Evolutionary conservation across 2,113 vertebrate genomes (phyloP).

Genomic region (Psammodynastes pulverulentus): DNA sequence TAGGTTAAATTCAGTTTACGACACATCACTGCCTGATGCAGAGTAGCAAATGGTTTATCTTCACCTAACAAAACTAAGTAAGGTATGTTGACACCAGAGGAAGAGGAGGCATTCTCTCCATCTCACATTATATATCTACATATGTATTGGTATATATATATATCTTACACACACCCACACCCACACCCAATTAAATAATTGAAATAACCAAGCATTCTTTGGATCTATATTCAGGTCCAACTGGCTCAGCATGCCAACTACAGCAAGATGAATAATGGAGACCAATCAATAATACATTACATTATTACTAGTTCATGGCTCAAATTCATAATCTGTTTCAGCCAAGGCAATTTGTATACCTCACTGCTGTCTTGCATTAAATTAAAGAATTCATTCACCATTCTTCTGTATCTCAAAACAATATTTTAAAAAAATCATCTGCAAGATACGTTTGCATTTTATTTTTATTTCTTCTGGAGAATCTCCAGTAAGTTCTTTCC

Average conservation of each 20-base stretch:
- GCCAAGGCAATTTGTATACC: constrained; percentile 25
- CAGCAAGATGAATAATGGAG: neutral
- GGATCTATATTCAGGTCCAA: neutral
- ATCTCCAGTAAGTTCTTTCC: neutral
- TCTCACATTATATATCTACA: too few species aligned
- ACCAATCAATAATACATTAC: neutral
- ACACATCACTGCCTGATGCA: neutral
- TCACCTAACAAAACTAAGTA: neutral
- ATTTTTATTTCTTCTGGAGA: neutral
- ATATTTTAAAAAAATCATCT: neutral
- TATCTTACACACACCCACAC: too few species aligned
- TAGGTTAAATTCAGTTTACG: neutral
- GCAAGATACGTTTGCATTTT: neutral
- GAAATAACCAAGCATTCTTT: neutral
- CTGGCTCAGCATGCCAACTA: neutral
- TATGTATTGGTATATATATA: too few species aligned
- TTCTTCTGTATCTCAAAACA: neutral
- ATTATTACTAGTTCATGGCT: constrained; percentile 22
- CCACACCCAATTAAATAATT: neutral
- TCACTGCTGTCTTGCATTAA: neutral
- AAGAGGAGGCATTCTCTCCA: neutral
- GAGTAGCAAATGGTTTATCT: neutral
- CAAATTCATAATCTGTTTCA: constrained; percentile 26
- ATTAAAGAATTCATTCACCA: neutral
- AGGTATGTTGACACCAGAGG: neutral